These are phyloP conservation scores for Cetoscarus ocellatus DNA, from an alignment of 2,797 vertebrate genomes.

Conservation along the genomic window DNA sequence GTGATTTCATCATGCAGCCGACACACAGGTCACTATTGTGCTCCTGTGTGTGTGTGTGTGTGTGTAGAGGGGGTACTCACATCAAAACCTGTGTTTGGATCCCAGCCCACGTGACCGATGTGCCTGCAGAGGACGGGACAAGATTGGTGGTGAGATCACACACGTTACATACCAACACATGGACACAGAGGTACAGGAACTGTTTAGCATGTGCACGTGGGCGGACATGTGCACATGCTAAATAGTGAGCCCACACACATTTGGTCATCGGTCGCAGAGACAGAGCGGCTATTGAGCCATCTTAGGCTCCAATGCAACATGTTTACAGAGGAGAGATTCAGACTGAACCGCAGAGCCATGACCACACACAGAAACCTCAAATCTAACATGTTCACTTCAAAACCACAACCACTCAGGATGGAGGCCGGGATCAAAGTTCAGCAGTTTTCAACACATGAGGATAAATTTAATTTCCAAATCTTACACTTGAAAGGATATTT, in stretches of 20 bases:
- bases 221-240: constrained; percentile 23
- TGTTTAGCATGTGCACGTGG: constrained; percentile 19
- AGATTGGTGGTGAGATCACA: constrained; percentile 47
- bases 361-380: too few species aligned
- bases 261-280: constrained; percentile 17
- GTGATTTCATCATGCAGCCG: constrained; percentile 64
- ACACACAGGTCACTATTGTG: constrained; percentile 80
- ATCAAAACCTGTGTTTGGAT: constrained; percentile 99
- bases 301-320: constrained; percentile 30
- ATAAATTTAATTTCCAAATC: too few species aligned
- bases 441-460: too few species aligned
- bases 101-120: constrained; percentile 99
- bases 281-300: constrained; percentile 48
- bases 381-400: too few species aligned
- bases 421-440: too few species aligned
- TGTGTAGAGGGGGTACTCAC: constrained; percentile 87
- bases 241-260: constrained; percentile 45
- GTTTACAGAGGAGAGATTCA: constrained; percentile 23
- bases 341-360: too few species aligned
- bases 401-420: too few species aligned
- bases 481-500: too few species aligned
- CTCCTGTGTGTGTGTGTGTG: constrained; percentile 37
- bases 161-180: background rate
- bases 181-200: constrained; percentile 30
- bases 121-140: constrained; percentile 84